Evolutionary conservation across 1,140 invertebrate species (phyloP).

Genomic region (Sipha flava): DNA sequence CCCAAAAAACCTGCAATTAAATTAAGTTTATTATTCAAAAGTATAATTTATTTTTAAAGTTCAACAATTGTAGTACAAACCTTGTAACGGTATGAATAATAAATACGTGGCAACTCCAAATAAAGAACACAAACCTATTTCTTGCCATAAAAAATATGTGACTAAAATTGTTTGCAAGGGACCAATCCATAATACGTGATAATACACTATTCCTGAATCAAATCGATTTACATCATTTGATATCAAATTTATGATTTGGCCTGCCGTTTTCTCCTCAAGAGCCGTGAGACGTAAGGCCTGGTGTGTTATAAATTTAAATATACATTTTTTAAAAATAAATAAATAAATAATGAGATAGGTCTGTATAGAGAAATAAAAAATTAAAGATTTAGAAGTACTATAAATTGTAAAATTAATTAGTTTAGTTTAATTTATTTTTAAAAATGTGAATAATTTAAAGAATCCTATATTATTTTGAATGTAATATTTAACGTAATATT

Average conservation of each 20-base stretch:
- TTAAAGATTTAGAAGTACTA: no score
- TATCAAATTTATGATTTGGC: conserved; percentile 84
- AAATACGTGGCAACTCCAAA: conserved; percentile 69
- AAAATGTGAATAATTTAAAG: no score
- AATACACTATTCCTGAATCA: conserved; percentile 57
- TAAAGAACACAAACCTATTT: conserved; percentile 64
- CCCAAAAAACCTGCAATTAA: conserved; percentile 56
- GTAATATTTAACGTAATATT: no score
- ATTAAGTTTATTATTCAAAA: not conserved
- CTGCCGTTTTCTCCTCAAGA: conserved; percentile 65
- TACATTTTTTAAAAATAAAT: not conserved
- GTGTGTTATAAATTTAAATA: conserved; percentile 38
- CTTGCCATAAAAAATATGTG: conserved; percentile 63
- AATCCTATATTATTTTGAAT: no score
- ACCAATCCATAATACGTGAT: conserved; percentile 71
- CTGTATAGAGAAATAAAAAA: no score
- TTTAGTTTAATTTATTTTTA: no score
- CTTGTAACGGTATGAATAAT: conserved; percentile 58
- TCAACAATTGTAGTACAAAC: conserved; percentile 52
- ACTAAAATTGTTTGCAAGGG: conserved; percentile 69
- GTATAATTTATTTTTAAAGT: not conserved
- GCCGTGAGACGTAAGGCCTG: conserved; percentile 58
- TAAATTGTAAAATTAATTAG: no score
- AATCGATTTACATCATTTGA: conserved; percentile 78
- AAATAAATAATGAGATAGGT: no score